Evolutionary conservation across 2,797 vertebrate species (phyloP).

Genomic region (Bradypodion pumilum): DNA sequence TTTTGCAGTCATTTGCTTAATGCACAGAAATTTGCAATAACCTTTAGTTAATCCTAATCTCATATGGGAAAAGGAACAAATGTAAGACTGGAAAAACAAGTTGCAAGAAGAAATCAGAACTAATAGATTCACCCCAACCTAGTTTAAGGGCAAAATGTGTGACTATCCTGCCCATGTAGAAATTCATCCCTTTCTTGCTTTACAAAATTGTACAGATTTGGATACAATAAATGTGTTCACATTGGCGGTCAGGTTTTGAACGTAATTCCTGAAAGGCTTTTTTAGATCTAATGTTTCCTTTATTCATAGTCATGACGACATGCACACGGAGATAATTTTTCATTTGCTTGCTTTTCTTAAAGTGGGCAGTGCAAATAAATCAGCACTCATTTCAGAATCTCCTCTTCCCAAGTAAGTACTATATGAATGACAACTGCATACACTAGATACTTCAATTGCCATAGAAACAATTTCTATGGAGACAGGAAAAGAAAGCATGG

Average conservation of each 20-base stretch:
- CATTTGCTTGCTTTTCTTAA: constrained; percentile 34
- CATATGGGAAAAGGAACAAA: background rate
- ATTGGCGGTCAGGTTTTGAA: constrained; percentile 2
- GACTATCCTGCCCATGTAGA: background rate
- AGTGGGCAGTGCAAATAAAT: constrained; percentile 34
- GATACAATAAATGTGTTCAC: background rate
- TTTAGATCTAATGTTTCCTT: constrained; percentile 1
- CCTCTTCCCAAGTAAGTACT: constrained; percentile 36
- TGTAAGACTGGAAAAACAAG: background rate
- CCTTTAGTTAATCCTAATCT: background rate
- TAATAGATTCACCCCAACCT: background rate
- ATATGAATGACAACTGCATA: constrained; percentile 29
- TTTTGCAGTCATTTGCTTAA: background rate
- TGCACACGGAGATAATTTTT: background rate
- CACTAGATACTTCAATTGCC: constrained; percentile 58
- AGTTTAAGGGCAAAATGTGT: background rate
- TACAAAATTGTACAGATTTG: background rate
- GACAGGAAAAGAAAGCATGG: constrained; percentile 45
- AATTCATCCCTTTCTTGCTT: background rate
- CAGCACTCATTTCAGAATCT: constrained; percentile 38
- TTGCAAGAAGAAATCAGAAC: background rate
- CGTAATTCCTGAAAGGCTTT: background rate
- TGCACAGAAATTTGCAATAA: no score
- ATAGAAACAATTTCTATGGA: constrained; percentile 67
- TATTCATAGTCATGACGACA: constrained; percentile 16